phyloP scores from a whole-genome alignment of 2,888 invertebrate genomes.

The Gymnocheta viridis region DNA sequence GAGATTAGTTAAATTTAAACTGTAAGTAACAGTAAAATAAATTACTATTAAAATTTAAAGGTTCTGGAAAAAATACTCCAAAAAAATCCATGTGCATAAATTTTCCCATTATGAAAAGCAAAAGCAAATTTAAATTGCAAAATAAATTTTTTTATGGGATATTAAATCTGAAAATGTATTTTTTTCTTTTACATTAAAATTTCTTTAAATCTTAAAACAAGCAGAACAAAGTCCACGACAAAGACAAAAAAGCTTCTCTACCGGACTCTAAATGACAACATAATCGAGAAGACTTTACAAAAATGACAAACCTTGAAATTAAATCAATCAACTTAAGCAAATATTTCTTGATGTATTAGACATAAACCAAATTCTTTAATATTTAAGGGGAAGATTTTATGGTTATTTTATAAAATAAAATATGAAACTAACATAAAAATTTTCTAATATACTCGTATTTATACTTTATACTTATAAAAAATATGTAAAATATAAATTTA shows the following conservation, averaged over 20 bases:
- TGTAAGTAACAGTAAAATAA: not conserved
- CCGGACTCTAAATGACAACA: slow-evolving; percentile 45
- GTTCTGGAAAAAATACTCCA: not conserved
- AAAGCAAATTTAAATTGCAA: not conserved
- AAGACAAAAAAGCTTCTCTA: slow-evolving; percentile 30
- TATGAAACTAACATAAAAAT: slow-evolving; percentile 53
- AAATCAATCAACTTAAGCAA: slow-evolving; percentile 42
- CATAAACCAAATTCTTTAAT: slow-evolving; percentile 42
- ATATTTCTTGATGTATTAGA: slow-evolving; percentile 34
- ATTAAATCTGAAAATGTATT: slow-evolving; percentile 14
- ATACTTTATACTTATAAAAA: not conserved
- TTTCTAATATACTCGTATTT: slow-evolving; percentile 33
- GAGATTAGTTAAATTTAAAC: not conserved
- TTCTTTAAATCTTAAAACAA: slow-evolving; percentile 17
- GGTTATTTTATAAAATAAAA: slow-evolving; percentile 31
- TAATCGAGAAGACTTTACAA: slow-evolving; percentile 38
- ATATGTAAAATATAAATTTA: slow-evolving; percentile 42
- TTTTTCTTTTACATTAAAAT: not conserved
- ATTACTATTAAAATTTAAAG: not conserved
- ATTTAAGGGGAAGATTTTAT: slow-evolving; percentile 19
- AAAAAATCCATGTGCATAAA: not conserved
- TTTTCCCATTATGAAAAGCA: not conserved
- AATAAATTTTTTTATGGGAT: not conserved
- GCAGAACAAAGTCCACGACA: slow-evolving; percentile 1
- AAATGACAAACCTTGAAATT: slow-evolving; percentile 48